Evolutionary conservation across 2,888 invertebrate genomes (phyloP).

Genomic region (Choreutis nemorana): DNA sequence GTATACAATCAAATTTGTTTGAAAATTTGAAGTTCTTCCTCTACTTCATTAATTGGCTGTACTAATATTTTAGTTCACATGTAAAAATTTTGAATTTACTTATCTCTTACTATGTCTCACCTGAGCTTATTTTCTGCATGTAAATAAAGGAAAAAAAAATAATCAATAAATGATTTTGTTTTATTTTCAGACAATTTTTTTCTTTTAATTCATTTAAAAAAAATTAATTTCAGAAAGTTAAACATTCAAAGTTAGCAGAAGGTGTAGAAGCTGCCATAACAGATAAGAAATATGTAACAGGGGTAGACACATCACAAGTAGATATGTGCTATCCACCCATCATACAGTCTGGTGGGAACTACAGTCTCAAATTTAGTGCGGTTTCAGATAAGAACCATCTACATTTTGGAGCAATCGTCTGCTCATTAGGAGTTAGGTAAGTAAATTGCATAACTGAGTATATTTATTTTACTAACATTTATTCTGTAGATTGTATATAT

Average conservation of each 20-base stretch:
- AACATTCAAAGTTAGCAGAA: conserved; percentile 93
- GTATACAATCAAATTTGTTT: too few species aligned
- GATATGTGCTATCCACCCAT: conserved; percentile 99
- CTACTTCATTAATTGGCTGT: too few species aligned
- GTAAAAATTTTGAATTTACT: not conserved
- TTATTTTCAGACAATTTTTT: too few species aligned
- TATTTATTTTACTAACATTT: too few species aligned
- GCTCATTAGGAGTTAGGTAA: conserved; percentile 91
- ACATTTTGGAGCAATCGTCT: conserved; percentile 96
- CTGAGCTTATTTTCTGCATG: not conserved
- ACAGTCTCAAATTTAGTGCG: conserved; percentile 96
- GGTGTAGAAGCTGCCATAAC: conserved; percentile 92
- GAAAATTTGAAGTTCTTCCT: too few species aligned
- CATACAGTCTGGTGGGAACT: conserved; percentile 98
- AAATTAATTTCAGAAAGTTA: conserved; percentile 80
- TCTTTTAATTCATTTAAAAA: too few species aligned
- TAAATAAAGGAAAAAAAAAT: too few species aligned
- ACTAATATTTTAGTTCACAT: too few species aligned
- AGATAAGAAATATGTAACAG: conserved; percentile 95
- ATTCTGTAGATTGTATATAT: too few species aligned
- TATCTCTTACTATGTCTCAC: not conserved
- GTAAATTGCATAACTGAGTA: too few species aligned
- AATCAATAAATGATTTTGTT: too few species aligned
- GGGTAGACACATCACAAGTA: conserved; percentile 86
- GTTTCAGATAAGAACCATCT: conserved; percentile 92